phyloP scores from a whole-genome alignment of 2,888 invertebrate genomes.

The Pterobdella sp. region DNA sequence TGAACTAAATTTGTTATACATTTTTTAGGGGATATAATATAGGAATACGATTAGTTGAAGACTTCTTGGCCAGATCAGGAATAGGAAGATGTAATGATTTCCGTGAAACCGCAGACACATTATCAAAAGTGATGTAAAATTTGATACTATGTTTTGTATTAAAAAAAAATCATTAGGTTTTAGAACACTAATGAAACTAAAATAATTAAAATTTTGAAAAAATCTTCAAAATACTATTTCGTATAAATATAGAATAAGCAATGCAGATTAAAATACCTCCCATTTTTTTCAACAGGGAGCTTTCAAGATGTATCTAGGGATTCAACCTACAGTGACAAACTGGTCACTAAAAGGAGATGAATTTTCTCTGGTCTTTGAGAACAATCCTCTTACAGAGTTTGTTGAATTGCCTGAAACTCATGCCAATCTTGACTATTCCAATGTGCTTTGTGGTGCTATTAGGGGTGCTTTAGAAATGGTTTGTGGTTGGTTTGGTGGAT shows the following conservation, averaged over 20 bases:
- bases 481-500: background rate
- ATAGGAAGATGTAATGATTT: slow-evolving; percentile 86
- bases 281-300: slow-evolving; percentile 52
- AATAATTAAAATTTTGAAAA: background rate
- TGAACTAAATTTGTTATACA: too few relatives aligned
- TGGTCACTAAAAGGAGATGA: slow-evolving; percentile 92
- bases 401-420: slow-evolving; percentile 81
- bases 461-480: slow-evolving; percentile 97
- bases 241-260: too few relatives aligned
- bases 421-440: slow-evolving; percentile 78
- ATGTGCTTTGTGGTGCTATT: slow-evolving; percentile 74
- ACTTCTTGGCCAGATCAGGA: slow-evolving; percentile 79
- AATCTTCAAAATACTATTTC: too few relatives aligned
- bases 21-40: slow-evolving; percentile 81
- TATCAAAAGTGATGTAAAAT: slow-evolving; percentile 49
- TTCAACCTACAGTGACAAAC: slow-evolving; percentile 82
- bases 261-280: background rate
- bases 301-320: slow-evolving; percentile 75
- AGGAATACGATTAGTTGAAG: slow-evolving; percentile 92
- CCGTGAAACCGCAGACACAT: slow-evolving; percentile 81
- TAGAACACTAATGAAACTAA: background rate
- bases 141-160: background rate
- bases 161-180: too few relatives aligned
- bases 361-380: slow-evolving; percentile 87
- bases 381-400: slow-evolving; percentile 91